Evolutionary conservation across 1,140 invertebrate genomes (phyloP), one percentile per base, ranked within the genome.

Genomic region (Zaprionus nigranus): DNA sequence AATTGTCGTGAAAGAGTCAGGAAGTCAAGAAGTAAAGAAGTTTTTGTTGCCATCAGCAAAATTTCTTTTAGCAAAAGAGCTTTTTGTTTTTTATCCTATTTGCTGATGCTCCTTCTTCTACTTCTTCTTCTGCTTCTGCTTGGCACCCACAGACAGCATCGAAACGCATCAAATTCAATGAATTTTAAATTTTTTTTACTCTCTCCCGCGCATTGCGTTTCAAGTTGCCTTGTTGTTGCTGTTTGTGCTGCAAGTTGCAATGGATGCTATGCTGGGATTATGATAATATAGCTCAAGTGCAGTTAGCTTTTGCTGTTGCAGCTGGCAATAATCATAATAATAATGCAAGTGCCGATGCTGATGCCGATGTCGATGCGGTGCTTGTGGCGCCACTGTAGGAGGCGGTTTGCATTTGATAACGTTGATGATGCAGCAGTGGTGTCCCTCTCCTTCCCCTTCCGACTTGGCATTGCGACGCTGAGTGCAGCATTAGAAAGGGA

Each of bases 231-330:
- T 26, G 53, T n/a, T 72, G 34, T 54, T 43, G 78, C 36, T 64
- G 67, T 61, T 65, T 56, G 43, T 83, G 81, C 24, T 65, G 46
- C 17, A 20, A 20, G 72, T 43, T 63, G 40, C 63, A 82, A 73
- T 81, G 73, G 72, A 79, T 82, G 75, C 75, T 63, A 68, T 51
- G 46, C 60, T 75, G 70, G 82, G 82, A 84, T 84, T 84, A 84
- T 84, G 82, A 85, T 84, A 84, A 84, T 84, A 71, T 81, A 81
- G 82, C 82, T 85, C 82, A 85, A 84, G 82, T 84, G 82, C 82
- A 85, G 82, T 84, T 84, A 85, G 81, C 79, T 58, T 79, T 79
- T 83, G 81, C 81, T 71, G 59, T 40, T 59, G 65, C 46, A 51
- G 62, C 49, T 71, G 72, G 81, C 78, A 82, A 84, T 84, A 84